Percentiles rank a stretch among this genome's conserved stretches.
Conservation (phyloP, 2,113 vertebrate genomes). For the Saimiri boliviensis region DNA sequence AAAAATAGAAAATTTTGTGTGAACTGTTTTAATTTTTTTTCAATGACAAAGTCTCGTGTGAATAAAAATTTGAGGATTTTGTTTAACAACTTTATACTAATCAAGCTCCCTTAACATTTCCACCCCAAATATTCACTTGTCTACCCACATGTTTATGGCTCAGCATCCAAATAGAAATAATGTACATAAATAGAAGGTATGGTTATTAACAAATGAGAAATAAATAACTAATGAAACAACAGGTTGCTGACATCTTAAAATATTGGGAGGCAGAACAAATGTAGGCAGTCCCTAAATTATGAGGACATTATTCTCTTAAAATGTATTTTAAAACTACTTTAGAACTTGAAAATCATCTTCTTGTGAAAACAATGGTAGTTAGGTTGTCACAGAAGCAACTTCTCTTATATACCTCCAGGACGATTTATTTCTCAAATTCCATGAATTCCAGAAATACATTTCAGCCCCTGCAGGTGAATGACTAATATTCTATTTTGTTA, state of each 20-base stretch:
- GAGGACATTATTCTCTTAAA: neutral
- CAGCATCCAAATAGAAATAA: neutral
- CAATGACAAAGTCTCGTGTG: neutral
- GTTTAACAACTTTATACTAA: neutral
- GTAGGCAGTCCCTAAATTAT: neutral
- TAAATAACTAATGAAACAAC: neutral
- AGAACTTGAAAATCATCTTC: neutral
- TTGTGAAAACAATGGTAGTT: neutral
- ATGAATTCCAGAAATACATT: neutral
- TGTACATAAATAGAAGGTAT: neutral
- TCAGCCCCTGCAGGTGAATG: neutral
- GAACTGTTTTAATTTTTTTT: neutral
- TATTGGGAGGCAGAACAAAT: neutral
- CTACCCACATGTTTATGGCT: neutral
- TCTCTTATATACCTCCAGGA: neutral
- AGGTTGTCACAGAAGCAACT: neutral
- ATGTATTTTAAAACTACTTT: neutral
- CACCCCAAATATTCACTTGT: neutral
- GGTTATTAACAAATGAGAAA: neutral
- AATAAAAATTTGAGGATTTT: neutral
- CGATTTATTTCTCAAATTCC: neutral
- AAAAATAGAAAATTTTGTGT: neutral
- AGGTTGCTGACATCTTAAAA: neutral
- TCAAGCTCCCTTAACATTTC: neutral
- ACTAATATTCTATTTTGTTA: neutral